phyloP scores from a whole-genome alignment of 1,140 invertebrate genomes.

The Pteromalus puparum region DNA sequence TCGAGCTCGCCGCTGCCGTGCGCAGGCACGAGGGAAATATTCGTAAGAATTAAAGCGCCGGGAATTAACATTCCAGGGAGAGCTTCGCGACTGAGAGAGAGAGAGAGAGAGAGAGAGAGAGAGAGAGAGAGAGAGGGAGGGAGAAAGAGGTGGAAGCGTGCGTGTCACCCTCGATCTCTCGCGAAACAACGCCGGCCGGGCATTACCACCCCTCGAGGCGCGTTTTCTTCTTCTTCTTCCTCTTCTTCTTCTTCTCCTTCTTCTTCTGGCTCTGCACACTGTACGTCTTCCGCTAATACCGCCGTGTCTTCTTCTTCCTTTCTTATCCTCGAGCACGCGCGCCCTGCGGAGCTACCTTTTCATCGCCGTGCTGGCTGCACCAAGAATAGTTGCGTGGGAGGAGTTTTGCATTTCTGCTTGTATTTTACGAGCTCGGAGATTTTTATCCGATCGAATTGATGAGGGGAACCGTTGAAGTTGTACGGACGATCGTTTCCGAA shows the following conservation, averaged over 20 bases:
- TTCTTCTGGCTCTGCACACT: conserved; percentile 15
- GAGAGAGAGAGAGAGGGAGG: too few species aligned
- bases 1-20: conserved; percentile 22
- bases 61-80: conserved; percentile 74
- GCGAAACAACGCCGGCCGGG: conserved; percentile 69
- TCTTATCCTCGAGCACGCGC: not conserved
- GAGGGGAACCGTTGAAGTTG: not conserved
- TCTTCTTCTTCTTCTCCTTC: conserved; percentile 4
- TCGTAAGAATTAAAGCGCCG: conserved; percentile 75
- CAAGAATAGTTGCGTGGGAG: not conserved
- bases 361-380: not conserved
- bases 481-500: too few species aligned
- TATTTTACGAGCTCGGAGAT: not conserved
- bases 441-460: not conserved
- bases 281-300: not conserved
- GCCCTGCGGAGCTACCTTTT: not conserved
- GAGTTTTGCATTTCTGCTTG: not conserved
- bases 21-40: conserved; percentile 70
- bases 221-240: conserved; percentile 55
- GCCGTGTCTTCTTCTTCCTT: not conserved
- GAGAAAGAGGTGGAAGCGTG: conserved; percentile 57
- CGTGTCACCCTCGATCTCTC: conserved; percentile 69
- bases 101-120: conserved; percentile 44
- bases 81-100: conserved; percentile 51
- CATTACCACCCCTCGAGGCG: conserved; percentile 68